A percentile compares a stretch with the other conserved stretches of the same genome.
Evolutionary conservation across 64 coral and sea anemone genomes (phyloP).

Genomic region (Pachyseris speciosa): DNA sequence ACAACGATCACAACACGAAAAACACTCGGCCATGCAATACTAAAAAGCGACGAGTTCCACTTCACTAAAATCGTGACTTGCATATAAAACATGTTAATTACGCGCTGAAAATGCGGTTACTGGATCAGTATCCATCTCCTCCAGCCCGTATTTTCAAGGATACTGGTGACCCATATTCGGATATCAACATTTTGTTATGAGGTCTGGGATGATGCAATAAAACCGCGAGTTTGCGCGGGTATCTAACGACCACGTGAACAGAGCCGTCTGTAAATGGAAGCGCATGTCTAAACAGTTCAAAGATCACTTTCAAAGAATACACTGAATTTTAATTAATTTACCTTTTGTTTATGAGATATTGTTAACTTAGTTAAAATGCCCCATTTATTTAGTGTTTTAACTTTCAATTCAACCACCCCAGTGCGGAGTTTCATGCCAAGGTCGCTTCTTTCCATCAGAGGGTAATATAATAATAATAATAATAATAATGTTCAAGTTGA

Average conservation of each 20-base stretch:
- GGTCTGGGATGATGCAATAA: constrained; percentile 2
- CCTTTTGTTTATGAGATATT: neutral
- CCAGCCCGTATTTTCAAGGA: neutral
- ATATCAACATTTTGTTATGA: neutral
- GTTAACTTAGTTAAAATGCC: neutral
- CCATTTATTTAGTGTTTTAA: too few relatives aligned
- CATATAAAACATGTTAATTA: too few relatives aligned
- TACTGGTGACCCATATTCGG: neutral
- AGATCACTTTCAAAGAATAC: neutral
- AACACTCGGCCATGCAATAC: too few relatives aligned
- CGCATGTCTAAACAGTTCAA: neutral
- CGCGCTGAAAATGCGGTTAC: neutral
- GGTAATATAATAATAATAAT: too few relatives aligned
- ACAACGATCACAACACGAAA: too few relatives aligned
- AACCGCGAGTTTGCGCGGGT: neutral
- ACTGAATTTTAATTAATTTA: neutral
- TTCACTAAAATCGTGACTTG: neutral
- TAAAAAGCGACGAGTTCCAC: neutral
- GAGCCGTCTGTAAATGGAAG: neutral
- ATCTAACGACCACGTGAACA: constrained; percentile 1
- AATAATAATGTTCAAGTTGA: neutral
- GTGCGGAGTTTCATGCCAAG: too few relatives aligned
- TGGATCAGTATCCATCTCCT: neutral
- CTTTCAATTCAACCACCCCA: too few relatives aligned
- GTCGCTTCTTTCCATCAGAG: too few relatives aligned